Evolutionary conservation across 2,797 vertebrate genomes (phyloP), one percentile per base, ranked within the genome.

Genomic region (Harpagifer antarcticus): DNA sequence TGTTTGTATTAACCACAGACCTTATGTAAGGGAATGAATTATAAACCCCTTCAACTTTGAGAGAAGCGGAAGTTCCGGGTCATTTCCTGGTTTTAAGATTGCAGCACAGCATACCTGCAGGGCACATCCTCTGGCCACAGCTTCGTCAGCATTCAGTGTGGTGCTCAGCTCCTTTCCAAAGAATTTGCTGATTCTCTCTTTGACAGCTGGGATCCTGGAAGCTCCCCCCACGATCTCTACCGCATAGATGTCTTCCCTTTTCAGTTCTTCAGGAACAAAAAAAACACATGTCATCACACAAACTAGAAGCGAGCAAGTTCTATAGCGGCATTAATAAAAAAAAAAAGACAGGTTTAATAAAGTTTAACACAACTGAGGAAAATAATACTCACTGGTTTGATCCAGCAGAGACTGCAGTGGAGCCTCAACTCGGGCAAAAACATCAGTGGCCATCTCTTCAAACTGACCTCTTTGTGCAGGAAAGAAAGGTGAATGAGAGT

Each of bases 161-260:
- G 97, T 99, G 88, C 92, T 99, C 76, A 99, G 82, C 85, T 99
- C 97, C 92, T 99, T 99, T 69, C 97, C 97, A 67, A 99, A 99
- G 89, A 97, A 99, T 89, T 96, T 98, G 92, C 96, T 96, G 91
- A 99, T 96, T 92, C 96, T 94, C 88, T 99, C 98, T 91, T 99
- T 99, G 52, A 99, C 94, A 20, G 97, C 93, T 11, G 98, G 98
- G 72, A 98, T 99, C 88, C 98, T 95, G 74, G 98, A 98, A 42
- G 97, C 96, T 4, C 98, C 98, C n/a, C 98, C 98, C 73, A 99
- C 94, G 74, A 99, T 97, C 90, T 99, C 98, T 53, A 99, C 98
- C n/a, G 97, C 96, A 89, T 97, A 97, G 93, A 99, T 95, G 91
- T 99, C 98, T 72, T 99, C 98, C 86, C 96, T 99, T 93, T 94